phyloP scores from a whole-genome alignment of 2,888 invertebrate genomes.

The Dynastes tityus region DNA sequence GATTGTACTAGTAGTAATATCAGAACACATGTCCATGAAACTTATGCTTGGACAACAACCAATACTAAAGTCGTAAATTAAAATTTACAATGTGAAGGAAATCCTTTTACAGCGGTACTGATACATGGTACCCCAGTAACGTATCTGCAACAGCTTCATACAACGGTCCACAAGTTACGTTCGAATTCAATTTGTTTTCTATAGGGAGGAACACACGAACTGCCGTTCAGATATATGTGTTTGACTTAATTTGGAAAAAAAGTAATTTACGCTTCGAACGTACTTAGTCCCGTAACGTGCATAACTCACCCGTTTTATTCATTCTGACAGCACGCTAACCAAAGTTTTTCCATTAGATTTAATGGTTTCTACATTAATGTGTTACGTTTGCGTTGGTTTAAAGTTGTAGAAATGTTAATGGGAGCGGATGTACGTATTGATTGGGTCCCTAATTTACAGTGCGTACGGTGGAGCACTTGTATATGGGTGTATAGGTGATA shows the following conservation, averaged over 20 bases:
- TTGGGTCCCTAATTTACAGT: too few relatives aligned
- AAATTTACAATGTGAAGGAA: too few relatives aligned
- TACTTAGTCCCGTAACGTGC: neutral
- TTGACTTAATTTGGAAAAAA: slow-evolving; percentile 14
- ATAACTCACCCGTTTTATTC: neutral
- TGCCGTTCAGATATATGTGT: neutral
- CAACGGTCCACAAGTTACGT: neutral
- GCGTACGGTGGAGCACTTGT: too few relatives aligned
- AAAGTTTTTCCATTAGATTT: neutral
- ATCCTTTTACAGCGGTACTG: too few relatives aligned
- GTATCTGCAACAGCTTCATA: too few relatives aligned
- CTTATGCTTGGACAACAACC: too few relatives aligned
- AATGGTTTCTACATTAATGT: neutral
- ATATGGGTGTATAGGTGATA: neutral
- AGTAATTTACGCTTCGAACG: neutral
- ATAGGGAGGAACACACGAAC: neutral
- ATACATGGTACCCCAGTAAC: too few relatives aligned
- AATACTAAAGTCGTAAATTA: neutral
- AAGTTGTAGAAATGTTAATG: neutral
- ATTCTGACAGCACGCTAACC: neutral
- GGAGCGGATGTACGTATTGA: neutral
- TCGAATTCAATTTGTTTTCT: slow-evolving; percentile 11
- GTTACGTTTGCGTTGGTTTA: neutral
- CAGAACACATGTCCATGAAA: too few relatives aligned
- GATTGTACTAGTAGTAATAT: too few relatives aligned